Evolutionary conservation across 2,113 vertebrate genomes (phyloP).

Genomic region (Anseranas semipalmata): DNA sequence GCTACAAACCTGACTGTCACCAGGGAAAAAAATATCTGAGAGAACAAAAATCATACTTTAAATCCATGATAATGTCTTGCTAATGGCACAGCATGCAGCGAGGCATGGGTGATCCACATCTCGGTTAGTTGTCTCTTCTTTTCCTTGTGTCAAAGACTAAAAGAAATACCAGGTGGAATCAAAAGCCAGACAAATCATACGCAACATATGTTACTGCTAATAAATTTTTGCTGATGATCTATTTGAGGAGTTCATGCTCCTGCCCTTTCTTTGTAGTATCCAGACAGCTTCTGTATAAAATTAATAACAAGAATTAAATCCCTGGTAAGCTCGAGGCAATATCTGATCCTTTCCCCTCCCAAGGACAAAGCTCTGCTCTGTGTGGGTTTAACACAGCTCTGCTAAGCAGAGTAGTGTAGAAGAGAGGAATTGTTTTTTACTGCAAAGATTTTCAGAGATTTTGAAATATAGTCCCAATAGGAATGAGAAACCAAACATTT

Average conservation of each 20-base stretch:
- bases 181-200: neutral
- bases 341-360: slow-evolving; percentile 25
- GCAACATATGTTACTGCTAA: neutral
- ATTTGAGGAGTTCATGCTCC: neutral
- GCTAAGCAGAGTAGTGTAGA: neutral
- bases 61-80: neutral
- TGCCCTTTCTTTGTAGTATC: slow-evolving; percentile 18
- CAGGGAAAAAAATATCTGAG: neutral
- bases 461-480: neutral
- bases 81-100: neutral
- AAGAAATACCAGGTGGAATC: neutral
- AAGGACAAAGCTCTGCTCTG: slow-evolving; percentile 11
- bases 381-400: neutral
- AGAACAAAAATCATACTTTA: neutral
- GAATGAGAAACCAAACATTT: slow-evolving; percentile 3
- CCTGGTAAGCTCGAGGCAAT: slow-evolving; percentile 31
- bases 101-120: neutral
- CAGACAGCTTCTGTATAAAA: slow-evolving; percentile 11
- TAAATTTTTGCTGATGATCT: slow-evolving; percentile 20
- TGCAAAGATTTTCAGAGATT: neutral
- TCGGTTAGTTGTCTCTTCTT: neutral
- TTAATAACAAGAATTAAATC: slow-evolving; percentile 55
- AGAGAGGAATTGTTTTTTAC: neutral
- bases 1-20: neutral
- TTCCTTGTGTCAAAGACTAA: neutral